phyloP scores from a whole-genome alignment of 2,797 vertebrate species.

The Picus viridis region DNA sequence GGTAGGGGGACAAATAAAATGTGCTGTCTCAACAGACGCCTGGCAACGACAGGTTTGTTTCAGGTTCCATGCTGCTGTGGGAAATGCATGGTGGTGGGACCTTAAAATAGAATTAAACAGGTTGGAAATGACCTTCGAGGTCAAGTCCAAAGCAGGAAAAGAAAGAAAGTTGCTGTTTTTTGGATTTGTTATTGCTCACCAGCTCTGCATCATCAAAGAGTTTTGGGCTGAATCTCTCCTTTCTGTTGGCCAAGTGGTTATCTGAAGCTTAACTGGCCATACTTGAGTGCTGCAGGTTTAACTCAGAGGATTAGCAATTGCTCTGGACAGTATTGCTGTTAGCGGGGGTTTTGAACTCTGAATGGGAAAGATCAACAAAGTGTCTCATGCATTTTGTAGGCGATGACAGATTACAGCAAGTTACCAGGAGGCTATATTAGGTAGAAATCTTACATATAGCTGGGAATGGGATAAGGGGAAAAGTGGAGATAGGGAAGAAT shows the following conservation, averaged over 20 bases:
- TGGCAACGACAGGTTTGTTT: neutral
- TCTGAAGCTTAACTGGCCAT: conserved; percentile 51
- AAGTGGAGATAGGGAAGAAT: conserved; percentile 45
- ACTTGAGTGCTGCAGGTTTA: conserved; percentile 46
- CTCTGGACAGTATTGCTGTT: conserved; percentile 72
- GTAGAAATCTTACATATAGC: conserved; percentile 56
- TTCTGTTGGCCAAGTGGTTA: conserved; percentile 34
- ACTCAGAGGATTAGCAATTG: conserved; percentile 66
- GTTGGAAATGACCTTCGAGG: no score
- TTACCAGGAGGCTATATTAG: conserved; percentile 55
- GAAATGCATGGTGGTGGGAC: neutral
- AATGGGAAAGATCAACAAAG: conserved; percentile 48
- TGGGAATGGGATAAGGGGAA: conserved; percentile 60
- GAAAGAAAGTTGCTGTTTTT: neutral
- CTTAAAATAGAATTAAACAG: neutral
- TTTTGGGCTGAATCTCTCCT: neutral
- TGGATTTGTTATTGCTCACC: neutral
- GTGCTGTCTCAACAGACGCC: neutral
- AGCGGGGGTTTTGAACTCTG: conserved; percentile 59
- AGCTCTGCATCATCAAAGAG: neutral
- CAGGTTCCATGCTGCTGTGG: accelerated
- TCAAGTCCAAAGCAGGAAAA: neutral
- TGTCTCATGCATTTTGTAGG: conserved; percentile 65
- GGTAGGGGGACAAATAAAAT: neutral
- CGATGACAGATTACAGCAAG: conserved; percentile 43